Conservation (phyloP, 2,113 vertebrate species). For the Protobothrops flavoviridis region DNA sequence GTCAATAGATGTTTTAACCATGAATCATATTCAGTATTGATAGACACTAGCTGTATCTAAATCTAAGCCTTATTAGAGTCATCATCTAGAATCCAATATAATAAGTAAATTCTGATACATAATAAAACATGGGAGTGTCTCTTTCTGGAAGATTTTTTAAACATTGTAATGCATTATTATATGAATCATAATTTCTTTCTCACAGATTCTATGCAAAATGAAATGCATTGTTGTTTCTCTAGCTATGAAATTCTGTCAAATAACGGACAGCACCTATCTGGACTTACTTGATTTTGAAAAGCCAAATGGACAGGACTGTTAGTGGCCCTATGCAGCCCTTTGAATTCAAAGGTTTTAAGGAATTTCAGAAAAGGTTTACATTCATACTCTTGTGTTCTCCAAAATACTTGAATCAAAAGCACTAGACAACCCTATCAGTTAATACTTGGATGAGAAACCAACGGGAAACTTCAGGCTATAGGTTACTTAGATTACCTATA, state of each 20-base stretch:
- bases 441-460: neutral
- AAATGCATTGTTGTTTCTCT: neutral
- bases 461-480: neutral
- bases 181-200: neutral
- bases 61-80: neutral
- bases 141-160: neutral
- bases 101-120: neutral
- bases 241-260: neutral
- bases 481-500: neutral
- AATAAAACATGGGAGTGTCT: neutral
- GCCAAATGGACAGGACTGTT: neutral
- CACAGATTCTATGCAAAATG: neutral
- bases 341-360: neutral
- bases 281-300: neutral
- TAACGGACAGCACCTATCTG: neutral
- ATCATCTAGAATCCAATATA: neutral
- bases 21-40: neutral
- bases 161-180: neutral
- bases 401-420: neutral
- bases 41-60: neutral
- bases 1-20: neutral
- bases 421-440: neutral
- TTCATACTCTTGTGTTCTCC: neutral
- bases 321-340: neutral
- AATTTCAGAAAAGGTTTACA: neutral